phyloP scores from a whole-genome alignment of 2,888 invertebrate genomes.

The Agrochola lota region DNA sequence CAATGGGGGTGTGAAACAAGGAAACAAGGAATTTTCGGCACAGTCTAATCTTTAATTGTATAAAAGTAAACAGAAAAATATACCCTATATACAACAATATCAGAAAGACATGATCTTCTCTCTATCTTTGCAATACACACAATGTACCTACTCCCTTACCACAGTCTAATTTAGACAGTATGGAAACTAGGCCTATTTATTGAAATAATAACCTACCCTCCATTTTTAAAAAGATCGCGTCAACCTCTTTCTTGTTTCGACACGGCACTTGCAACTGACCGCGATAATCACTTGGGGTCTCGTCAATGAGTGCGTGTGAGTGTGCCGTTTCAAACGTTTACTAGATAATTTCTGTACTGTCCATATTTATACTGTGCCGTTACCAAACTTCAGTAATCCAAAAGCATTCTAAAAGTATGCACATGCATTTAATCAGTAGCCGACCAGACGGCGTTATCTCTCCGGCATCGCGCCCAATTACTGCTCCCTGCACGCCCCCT shows the following conservation, averaged over 20 bases:
- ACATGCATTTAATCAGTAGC: constrained; percentile 67
- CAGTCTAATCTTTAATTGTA: background rate
- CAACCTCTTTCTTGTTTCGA: no score
- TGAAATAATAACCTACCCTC: no score
- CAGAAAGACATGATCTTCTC: background rate
- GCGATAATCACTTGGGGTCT: no score
- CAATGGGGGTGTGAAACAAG: background rate
- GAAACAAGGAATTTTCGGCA: background rate
- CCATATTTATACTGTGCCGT: no score
- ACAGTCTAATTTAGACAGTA: no score
- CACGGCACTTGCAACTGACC: no score
- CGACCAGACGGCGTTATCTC: constrained; percentile 72
- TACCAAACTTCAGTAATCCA: constrained; percentile 13
- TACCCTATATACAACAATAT: background rate
- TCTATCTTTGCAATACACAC: constrained; percentile 1
- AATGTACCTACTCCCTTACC: background rate
- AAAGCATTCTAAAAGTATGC: constrained; percentile 52
- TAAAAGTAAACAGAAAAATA: background rate
- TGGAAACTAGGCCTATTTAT: no score
- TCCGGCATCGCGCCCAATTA: constrained; percentile 77
- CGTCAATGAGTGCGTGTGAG: no score
- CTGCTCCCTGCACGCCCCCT: constrained; percentile 55
- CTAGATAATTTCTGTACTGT: no score
- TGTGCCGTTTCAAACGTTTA: no score
- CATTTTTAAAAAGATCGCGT: no score